Conservation (phyloP, 2,113 vertebrate species). For the Fregetta grallaria region DNA sequence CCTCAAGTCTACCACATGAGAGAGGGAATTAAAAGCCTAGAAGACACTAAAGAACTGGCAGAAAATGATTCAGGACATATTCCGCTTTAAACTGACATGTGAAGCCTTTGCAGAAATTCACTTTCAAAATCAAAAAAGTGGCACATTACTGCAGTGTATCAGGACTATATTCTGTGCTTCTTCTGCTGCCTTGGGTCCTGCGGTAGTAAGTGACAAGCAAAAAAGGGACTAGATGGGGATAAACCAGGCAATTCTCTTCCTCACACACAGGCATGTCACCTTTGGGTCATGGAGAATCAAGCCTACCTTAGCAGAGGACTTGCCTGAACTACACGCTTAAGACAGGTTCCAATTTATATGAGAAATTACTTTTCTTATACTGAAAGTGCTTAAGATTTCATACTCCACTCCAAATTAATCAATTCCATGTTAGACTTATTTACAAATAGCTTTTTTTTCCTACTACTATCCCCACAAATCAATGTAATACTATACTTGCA, state of each 20-base stretch:
- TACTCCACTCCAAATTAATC: background rate
- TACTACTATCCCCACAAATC: background rate
- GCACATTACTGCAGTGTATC: background rate
- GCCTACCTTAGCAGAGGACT: background rate
- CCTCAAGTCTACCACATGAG: background rate
- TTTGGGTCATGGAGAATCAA: background rate
- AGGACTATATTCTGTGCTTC: background rate
- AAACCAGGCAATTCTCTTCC: background rate
- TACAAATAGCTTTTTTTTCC: background rate
- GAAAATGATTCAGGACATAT: background rate
- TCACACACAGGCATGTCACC: background rate
- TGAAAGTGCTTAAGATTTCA: background rate
- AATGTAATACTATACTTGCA: background rate
- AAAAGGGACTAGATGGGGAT: background rate
- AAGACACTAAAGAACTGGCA: background rate
- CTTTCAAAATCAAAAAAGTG: background rate
- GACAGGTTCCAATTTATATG: background rate
- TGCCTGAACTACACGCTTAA: rapidly evolving
- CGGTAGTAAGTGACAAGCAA: rapidly evolving
- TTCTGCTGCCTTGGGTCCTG: background rate
- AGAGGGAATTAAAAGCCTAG: background rate
- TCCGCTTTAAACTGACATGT: background rate
- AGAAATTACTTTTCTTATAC: background rate
- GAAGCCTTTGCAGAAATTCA: background rate
- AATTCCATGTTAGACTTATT: background rate